These are phyloP conservation scores for Onthophagus taurus DNA, from an alignment of 1,140 invertebrate species.

Conservation along the genomic window DNA sequence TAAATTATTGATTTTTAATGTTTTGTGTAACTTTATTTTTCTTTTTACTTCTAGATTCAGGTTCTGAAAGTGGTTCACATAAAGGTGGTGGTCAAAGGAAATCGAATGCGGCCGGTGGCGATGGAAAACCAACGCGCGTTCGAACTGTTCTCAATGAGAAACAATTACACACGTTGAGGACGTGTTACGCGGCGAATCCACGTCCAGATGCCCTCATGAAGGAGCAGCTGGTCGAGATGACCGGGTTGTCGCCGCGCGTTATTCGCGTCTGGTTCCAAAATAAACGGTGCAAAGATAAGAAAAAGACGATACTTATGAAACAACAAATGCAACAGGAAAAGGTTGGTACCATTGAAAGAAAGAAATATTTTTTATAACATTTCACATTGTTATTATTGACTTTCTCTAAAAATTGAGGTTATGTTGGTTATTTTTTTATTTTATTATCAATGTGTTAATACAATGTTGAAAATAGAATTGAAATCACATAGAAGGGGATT, in stretches of 20 bases:
- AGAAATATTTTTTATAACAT: too few species aligned
- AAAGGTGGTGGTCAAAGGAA: conserved; percentile 54
- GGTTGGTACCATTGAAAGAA: conserved; percentile 48
- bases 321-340: conserved; percentile 98
- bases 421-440: too few species aligned
- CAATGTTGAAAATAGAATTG: too few species aligned
- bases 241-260: conserved; percentile 86
- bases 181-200: conserved; percentile 94
- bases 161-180: conserved; percentile 90
- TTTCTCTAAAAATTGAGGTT: too few species aligned
- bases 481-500: too few species aligned
- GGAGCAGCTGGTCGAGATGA: conserved; percentile 98
- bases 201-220: conserved; percentile 98
- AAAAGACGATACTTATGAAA: conserved; percentile 92
- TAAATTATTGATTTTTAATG: too few species aligned
- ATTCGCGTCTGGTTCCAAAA: conserved; percentile 99
- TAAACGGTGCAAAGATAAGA: conserved; percentile 99
- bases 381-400: too few species aligned
- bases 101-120: conserved; percentile 49
- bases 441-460: too few species aligned
- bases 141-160: conserved; percentile 98
- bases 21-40: background rate
- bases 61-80: conserved; percentile 74
- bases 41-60: conserved; percentile 59
- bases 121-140: conserved; percentile 94